Evolutionary conservation across 2,888 invertebrate species (phyloP).

Genomic region (Cerceris rybyensis): DNA sequence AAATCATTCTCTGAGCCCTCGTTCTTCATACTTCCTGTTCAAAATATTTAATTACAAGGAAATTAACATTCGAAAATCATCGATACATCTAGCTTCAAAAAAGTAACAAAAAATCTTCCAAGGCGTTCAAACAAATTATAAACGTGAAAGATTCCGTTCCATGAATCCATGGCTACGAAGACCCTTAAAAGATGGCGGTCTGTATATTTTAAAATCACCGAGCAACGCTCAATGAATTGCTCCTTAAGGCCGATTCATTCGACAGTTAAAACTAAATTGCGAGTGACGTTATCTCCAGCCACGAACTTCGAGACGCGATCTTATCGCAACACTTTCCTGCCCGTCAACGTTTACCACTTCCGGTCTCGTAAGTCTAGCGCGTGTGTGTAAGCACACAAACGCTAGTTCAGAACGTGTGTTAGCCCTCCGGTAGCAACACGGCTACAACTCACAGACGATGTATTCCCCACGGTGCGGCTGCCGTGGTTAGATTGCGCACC

Average conservation of each 20-base stretch:
- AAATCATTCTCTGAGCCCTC: no score
- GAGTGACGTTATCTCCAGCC: constrained; percentile 19
- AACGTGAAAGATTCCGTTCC: no score
- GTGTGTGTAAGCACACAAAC: no score
- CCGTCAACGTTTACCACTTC: constrained; percentile 56
- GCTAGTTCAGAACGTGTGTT: background rate
- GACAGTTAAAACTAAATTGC: constrained; percentile 1
- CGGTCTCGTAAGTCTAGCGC: constrained; percentile 23
- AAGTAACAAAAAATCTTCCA: no score
- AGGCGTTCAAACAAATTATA: no score
- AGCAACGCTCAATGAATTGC: background rate
- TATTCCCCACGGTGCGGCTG: background rate
- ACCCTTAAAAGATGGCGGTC: no score
- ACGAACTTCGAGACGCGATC: constrained; percentile 39
- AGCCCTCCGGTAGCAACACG: background rate
- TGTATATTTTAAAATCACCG: background rate
- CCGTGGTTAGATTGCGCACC: constrained; percentile 14
- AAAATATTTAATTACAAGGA: background rate
- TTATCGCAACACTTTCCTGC: constrained; percentile 62
- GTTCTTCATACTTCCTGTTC: no score
- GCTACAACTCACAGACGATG: constrained; percentile 13
- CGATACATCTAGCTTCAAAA: no score
- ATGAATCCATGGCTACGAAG: no score
- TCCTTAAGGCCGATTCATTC: constrained; percentile 23
- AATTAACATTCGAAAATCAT: no score